Evolutionary conservation across 2,113 vertebrate species (phyloP).

Genomic region (Ceratotherium simum): DNA sequence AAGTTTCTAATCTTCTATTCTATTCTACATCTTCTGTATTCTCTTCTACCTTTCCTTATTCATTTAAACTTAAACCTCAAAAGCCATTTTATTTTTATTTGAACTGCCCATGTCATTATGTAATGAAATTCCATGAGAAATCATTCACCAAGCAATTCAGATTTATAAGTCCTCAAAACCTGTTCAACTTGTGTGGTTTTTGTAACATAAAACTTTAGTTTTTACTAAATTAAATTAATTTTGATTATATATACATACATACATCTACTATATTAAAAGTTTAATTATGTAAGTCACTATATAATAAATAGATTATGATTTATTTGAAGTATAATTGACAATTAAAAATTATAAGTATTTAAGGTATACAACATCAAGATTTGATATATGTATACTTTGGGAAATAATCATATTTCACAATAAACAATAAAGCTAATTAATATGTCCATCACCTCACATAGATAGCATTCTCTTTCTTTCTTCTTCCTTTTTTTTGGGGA

Average conservation of each 20-base stretch:
- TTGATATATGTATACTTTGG: background rate
- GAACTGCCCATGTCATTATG: background rate
- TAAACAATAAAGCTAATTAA: background rate
- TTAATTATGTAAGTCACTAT: background rate
- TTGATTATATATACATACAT: background rate
- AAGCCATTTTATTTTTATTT: background rate
- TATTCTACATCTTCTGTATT: background rate
- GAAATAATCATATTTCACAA: background rate
- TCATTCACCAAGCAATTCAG: background rate
- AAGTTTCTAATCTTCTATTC: background rate
- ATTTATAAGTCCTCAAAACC: background rate
- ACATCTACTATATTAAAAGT: background rate
- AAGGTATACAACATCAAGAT: background rate
- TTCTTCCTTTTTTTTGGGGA: too few species aligned
- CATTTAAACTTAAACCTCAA: background rate
- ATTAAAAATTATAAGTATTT: background rate
- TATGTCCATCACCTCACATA: background rate
- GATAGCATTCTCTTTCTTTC: background rate
- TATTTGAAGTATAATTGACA: background rate
- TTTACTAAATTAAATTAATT: background rate
- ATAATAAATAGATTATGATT: background rate
- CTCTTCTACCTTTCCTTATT: background rate
- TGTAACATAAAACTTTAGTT: background rate
- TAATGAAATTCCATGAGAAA: background rate
- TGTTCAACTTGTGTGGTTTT: background rate